phyloP scores from a whole-genome alignment of 2,888 invertebrate genomes.

The Cabera pusaria region DNA sequence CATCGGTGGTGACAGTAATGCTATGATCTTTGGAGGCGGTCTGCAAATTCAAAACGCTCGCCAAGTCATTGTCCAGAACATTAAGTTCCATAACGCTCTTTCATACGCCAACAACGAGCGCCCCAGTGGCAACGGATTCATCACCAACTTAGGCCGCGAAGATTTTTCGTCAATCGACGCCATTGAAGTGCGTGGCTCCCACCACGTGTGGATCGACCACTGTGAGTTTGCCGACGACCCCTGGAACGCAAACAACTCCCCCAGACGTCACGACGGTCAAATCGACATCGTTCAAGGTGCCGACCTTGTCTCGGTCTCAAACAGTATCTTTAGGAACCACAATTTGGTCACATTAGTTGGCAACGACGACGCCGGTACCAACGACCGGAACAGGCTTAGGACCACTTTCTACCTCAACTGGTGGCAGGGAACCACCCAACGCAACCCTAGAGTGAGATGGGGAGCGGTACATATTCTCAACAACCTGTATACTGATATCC shows the following conservation, averaged over 20 bases:
- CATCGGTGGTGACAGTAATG: slow-evolving; percentile 12
- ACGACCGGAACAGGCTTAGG: slow-evolving; percentile 18
- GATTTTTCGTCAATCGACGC: slow-evolving; percentile 19
- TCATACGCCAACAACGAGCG: slow-evolving; percentile 23
- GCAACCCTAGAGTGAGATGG: slow-evolving; percentile 25
- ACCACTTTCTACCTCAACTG: slow-evolving; percentile 23
- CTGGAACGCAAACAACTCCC: slow-evolving; percentile 9
- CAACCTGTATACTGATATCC: slow-evolving; percentile 27
- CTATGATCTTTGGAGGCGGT: slow-evolving; percentile 24
- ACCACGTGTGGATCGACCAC: slow-evolving; percentile 12
- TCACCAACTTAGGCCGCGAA: slow-evolving; percentile 10
- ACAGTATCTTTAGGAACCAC: slow-evolving; percentile 29
- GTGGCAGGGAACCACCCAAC: slow-evolving; percentile 22
- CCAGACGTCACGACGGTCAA: slow-evolving; percentile 28
- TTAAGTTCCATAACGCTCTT: slow-evolving; percentile 22
- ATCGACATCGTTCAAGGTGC: slow-evolving; percentile 19
- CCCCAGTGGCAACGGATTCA: slow-evolving; percentile 25
- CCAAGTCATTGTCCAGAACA: slow-evolving; percentile 18
- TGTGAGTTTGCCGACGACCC: slow-evolving; percentile 29
- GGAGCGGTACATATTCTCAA: slow-evolving; percentile 27
- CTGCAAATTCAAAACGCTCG: not conserved
- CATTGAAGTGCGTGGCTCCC: not conserved
- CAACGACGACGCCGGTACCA: slow-evolving; percentile 15
- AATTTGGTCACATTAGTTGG: slow-evolving; percentile 23
- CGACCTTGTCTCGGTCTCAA: slow-evolving; percentile 20